These are phyloP conservation scores for Ceuthmochares aereus DNA, from an alignment of 2,113 vertebrate genomes.

Conservation along the genomic window DNA sequence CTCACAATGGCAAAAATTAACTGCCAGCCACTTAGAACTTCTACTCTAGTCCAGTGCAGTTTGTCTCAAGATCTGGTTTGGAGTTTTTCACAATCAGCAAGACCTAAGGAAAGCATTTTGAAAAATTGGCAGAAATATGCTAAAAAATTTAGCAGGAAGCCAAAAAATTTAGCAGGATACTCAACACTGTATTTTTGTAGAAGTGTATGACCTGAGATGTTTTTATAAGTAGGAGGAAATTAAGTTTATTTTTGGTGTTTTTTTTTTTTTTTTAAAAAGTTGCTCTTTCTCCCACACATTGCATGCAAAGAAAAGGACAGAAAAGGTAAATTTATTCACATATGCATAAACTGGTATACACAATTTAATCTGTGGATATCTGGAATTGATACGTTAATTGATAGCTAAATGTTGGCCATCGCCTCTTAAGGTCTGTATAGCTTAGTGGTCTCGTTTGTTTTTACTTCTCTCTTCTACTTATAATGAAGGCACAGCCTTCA, in stretches of 20 bases:
- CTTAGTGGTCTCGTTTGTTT: not conserved
- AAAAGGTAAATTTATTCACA: not conserved
- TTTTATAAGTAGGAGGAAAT: conserved; percentile 15
- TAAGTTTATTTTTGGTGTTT: not conserved
- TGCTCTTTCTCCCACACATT: not conserved
- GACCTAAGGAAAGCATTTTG: not conserved
- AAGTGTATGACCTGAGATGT: not conserved
- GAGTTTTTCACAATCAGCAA: not conserved
- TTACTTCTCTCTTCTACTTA: not conserved
- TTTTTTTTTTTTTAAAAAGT: not conserved
- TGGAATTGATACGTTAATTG: not conserved
- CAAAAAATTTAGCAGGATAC: not conserved
- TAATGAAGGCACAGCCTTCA: not conserved
- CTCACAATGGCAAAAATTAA: not conserved
- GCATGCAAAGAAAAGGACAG: not conserved
- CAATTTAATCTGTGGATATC: not conserved
- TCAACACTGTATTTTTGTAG: not conserved
- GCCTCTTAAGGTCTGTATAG: not conserved
- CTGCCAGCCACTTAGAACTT: not conserved
- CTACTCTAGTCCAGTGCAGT: not conserved
- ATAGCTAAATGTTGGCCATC: not conserved
- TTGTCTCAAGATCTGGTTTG: not conserved
- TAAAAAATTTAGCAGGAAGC: no score
- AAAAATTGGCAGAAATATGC: not conserved
- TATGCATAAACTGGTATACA: not conserved